These are phyloP conservation scores for Rhinella marina DNA, from an alignment of 2,797 vertebrate species.

Conservation along the genomic window DNA sequence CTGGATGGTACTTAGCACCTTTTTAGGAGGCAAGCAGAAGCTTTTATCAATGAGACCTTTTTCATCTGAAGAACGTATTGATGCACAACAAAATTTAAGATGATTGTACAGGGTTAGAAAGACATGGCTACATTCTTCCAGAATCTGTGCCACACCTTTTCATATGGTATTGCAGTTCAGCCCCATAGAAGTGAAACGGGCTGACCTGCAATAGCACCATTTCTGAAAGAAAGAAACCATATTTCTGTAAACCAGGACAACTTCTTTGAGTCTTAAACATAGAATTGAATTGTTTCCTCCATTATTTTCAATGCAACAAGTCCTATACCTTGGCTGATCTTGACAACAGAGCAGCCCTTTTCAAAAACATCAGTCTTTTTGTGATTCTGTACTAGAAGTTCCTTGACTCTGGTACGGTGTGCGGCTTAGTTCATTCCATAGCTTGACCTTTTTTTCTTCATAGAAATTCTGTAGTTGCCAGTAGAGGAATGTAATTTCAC, in stretches of 20 bases:
- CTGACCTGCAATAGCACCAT: background rate
- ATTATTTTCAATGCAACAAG: background rate
- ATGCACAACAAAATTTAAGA: background rate
- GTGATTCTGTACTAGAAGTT: background rate
- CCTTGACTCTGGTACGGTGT: background rate
- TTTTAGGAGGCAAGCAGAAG: background rate
- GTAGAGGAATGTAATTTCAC: background rate
- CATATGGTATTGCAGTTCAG: background rate
- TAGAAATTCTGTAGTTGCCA: background rate
- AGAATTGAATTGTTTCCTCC: background rate
- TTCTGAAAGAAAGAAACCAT: background rate
- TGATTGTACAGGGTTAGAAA: background rate
- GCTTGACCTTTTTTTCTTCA: background rate
- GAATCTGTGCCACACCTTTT: background rate
- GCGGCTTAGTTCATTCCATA: background rate
- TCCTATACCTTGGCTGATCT: background rate
- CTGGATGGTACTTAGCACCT: slow-evolving; percentile 8
- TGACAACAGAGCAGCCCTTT: background rate
- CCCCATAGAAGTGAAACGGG: background rate
- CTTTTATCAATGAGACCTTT: background rate
- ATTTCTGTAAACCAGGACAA: background rate
- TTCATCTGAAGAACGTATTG: background rate
- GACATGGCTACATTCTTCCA: background rate
- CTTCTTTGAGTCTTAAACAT: background rate
- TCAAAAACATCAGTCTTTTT: background rate